Evolutionary conservation across 2,888 invertebrate genomes (phyloP), one percentile per base, ranked within the genome.

Genomic region (Terebella lapidaria): DNA sequence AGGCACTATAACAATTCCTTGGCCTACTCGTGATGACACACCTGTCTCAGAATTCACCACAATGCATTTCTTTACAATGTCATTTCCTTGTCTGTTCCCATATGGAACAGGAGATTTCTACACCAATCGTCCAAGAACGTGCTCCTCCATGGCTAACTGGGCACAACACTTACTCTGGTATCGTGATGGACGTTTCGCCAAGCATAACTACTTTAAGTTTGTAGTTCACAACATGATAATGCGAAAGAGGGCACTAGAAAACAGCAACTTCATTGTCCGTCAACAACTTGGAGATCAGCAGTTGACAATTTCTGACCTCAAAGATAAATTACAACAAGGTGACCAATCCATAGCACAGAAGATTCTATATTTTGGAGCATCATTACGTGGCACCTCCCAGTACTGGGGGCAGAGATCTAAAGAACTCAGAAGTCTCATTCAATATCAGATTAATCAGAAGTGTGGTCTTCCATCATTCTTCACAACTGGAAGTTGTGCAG

Each of bases 401-500:
- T 62, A 60, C 47, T 61, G 60, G 62, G 46, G 35, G 4, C 60
- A 60, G 30, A 22, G 35, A 26, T 51, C 30, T 10, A 59, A 28
- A 49, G 59, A 61, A 27, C 27, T 61, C 4, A 30, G 55, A 25
- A 1, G 59, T n/a, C 46, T 61, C 20, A 59, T 59, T 42, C 54
- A 61, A 27, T 61, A 47, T 47, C n/a, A 61, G 35, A 60, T 61
- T 26, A 55, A 60, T 56, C 5, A 26, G 24, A 58, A 54, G 1
- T 27, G 42, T 54, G 61, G 61, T 0, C 35, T 61, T 22, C 67
- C 66, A 42, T 66, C 67, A n/a, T n/a, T 65, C 67, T 68, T 67
- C 24, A 65, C 65, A 15, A 68, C 68, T 5, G 68, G 63, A 1
- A 70, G 68, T 52, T 70, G 69, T 64, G 68, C 68, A 29, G 66